Evolutionary conservation across 1,140 invertebrate species (phyloP).

Genomic region (Xylocopa sonorina): DNA sequence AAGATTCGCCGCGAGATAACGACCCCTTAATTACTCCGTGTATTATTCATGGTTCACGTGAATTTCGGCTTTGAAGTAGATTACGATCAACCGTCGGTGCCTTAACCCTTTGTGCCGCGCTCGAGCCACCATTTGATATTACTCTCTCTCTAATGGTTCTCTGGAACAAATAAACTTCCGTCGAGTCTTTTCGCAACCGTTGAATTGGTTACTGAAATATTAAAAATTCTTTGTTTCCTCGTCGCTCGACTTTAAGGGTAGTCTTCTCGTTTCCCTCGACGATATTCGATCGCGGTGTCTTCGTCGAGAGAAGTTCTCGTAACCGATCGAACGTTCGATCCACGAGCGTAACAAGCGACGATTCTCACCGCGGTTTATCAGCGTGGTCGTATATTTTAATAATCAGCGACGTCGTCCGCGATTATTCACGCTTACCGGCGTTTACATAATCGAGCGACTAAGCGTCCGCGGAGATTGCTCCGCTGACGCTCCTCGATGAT

Average conservation of each 20-base stretch:
- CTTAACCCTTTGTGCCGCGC: no score
- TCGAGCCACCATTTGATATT: no score
- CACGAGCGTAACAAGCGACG: neutral
- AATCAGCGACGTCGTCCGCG: slow-evolving; percentile 42
- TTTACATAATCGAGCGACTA: slow-evolving; percentile 64
- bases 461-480: slow-evolving; percentile 58
- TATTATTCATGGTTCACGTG: slow-evolving; percentile 12
- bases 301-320: neutral
- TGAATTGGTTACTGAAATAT: no score
- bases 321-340: no score
- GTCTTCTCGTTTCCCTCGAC: no score
- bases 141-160: no score
- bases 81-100: neutral
- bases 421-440: slow-evolving; percentile 59
- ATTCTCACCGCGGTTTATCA: slow-evolving; percentile 16
- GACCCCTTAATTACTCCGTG: neutral
- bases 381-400: slow-evolving; percentile 45
- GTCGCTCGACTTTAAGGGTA: no score
- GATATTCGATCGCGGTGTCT: neutral
- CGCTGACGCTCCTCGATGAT: slow-evolving; percentile 56
- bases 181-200: no score
- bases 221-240: no score
- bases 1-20: neutral
- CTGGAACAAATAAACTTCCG: no score
- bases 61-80: slow-evolving; percentile 13